These are phyloP conservation scores for Aphaenogaster floridana DNA, from an alignment of 1,140 invertebrate species.

Conservation along the genomic window DNA sequence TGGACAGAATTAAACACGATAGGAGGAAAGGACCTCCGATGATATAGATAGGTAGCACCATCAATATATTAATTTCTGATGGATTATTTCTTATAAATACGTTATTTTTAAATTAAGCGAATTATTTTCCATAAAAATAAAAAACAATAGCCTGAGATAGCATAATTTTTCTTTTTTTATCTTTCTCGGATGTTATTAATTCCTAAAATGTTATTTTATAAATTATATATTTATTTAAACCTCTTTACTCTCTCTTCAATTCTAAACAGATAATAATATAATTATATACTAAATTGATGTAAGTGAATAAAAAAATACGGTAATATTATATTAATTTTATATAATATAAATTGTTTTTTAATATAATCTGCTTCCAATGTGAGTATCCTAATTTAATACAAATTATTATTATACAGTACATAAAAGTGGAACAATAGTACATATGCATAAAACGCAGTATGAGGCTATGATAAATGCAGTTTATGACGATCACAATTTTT, in stretches of 20 bases:
- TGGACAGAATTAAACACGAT: slow-evolving; percentile 57
- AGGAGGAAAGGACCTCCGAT: neutral
- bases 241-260: neutral
- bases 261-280: neutral
- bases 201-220: neutral
- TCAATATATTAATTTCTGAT: slow-evolving; percentile 33
- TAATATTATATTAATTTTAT: neutral
- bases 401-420: neutral
- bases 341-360: neutral
- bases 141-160: neutral
- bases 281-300: neutral
- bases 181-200: neutral
- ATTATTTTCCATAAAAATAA: neutral
- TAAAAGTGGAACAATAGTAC: neutral
- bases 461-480: slow-evolving; percentile 6
- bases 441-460: neutral
- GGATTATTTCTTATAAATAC: neutral
- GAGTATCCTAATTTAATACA: neutral
- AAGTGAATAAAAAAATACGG: neutral
- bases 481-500: slow-evolving; percentile 33
- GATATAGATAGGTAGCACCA: neutral
- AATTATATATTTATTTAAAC: slow-evolving; percentile 1
- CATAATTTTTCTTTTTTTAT: too few relatives aligned
- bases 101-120: neutral
- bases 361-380: neutral